These are phyloP conservation scores for Elymnias hypermnestra DNA, from an alignment of 1,140 invertebrate species.

Conservation along the genomic window DNA sequence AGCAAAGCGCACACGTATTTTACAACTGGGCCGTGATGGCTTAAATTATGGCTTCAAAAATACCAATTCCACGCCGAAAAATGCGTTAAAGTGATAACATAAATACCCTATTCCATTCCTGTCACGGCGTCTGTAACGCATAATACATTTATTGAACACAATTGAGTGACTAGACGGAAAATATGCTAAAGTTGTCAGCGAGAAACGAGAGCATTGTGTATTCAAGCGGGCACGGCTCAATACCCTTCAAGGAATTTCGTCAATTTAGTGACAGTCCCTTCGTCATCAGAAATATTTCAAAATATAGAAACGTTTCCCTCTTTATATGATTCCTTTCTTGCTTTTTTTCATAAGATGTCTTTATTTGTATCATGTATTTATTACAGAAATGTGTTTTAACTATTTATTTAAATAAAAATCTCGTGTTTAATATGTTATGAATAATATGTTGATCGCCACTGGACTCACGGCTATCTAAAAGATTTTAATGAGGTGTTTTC, in stretches of 20 bases:
- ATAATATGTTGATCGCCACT: too few species aligned
- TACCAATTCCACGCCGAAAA: not conserved
- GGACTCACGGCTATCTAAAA: too few species aligned
- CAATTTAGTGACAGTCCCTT: conserved; percentile 3
- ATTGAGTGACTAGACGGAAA: conserved; percentile 4
- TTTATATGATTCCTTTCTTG: too few species aligned
- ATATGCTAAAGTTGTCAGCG: conserved; percentile 5
- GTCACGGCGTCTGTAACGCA: not conserved
- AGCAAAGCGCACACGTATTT: too few species aligned
- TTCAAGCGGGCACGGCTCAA: not conserved
- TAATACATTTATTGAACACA: conserved; percentile 6
- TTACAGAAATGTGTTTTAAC: too few species aligned
- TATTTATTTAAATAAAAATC: too few species aligned
- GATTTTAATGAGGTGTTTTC: too few species aligned
- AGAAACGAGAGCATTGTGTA: not conserved
- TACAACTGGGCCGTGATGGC: too few species aligned
- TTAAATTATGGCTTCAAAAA: too few species aligned
- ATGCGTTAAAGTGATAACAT: not conserved
- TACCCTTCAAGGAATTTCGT: conserved; percentile 4
- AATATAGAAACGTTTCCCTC: not conserved
- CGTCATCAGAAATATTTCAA: conserved; percentile 4
- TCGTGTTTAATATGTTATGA: too few species aligned
- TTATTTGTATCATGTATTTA: too few species aligned
- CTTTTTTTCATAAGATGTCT: too few species aligned
- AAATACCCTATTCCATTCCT: not conserved